Base-by-base conservation (phyloP, 35 echinoderm and acorn worm genomes). In the Antedon bifida region DNA sequence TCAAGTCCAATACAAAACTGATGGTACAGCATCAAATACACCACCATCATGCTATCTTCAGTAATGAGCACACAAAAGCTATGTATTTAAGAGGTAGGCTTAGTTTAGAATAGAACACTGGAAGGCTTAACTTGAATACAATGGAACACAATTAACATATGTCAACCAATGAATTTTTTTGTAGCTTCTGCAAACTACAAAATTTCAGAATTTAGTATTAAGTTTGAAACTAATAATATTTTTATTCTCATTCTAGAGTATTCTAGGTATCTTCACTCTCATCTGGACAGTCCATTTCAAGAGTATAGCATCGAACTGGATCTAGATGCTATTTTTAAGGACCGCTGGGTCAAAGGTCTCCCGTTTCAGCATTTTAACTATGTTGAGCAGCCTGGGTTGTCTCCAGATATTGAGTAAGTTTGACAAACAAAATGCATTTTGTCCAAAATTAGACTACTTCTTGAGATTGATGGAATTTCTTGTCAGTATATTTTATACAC, bases 381-480 rank as follows among this genome's bases (percentile, higher is more conserved):
- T 76, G 75, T 76, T 34, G 94, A 97, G 81, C 75, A 90, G 85
- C 87, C 94, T 36, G 94, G 94, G 13, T 80, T 97, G 45, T 55
- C 23, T 51, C 94, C 94, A 84, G 94, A 97, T 30, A 92, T 90
- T 51, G 92, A 90, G 94, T 97, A 76, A 86, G 84, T 79, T 39
- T 74, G n/a, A n/a, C n/a, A n/a, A n/a, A n/a, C n/a, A n/a, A n/a
- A n/a, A n/a, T n/a, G n/a, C n/a, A n/a, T n/a, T n/a, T n/a, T n/a
- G n/a, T n/a, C n/a, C n/a, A n/a, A n/a, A n/a, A n/a, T n/a, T n/a
- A n/a, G n/a, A n/a, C n/a, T n/a, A n/a, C n/a, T n/a, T n/a, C n/a
- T n/a, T n/a, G n/a, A n/a, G n/a, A n/a, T n/a, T n/a, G n/a, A n/a
- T n/a, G n/a, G n/a, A n/a, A n/a, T n/a, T n/a, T n/a, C n/a, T n/a